phyloP scores from a whole-genome alignment of 2,888 invertebrate species.

The Mongoloraphidia duomilia region DNA sequence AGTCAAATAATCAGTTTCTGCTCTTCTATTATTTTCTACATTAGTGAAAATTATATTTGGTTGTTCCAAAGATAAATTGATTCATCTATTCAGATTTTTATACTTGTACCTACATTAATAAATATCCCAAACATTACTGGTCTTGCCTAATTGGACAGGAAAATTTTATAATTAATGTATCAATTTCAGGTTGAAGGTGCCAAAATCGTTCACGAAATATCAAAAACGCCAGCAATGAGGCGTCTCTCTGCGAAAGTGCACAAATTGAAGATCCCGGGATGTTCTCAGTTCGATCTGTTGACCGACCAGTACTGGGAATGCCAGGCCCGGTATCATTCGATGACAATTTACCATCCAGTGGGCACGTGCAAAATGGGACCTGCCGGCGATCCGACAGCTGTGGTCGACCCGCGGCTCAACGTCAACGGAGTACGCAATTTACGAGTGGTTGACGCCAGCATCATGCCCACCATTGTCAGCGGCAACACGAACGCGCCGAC shows the following conservation, averaged over 20 bases:
- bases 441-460: constrained; percentile 66
- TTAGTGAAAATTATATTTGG: not conserved
- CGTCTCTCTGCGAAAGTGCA: constrained; percentile 48
- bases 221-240: constrained; percentile 43
- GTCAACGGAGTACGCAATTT: constrained; percentile 53
- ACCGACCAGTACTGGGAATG: constrained; percentile 69
- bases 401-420: constrained; percentile 53
- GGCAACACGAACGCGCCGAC: constrained; percentile 74
- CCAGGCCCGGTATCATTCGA: constrained; percentile 54
- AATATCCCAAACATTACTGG: too few species aligned
- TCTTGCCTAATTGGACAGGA: too few species aligned
- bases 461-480: constrained; percentile 66
- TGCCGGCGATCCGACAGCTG: constrained; percentile 38
- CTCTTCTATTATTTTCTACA: not conserved
- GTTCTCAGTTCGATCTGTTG: constrained; percentile 41
- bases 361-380: constrained; percentile 76
- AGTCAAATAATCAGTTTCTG: not conserved
- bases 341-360: constrained; percentile 70
- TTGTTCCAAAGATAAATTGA: not conserved
- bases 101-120: too few species aligned
- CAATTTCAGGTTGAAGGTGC: constrained; percentile 52
- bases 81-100: too few species aligned
- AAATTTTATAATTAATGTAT: too few species aligned
- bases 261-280: constrained; percentile 49
- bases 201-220: constrained; percentile 47